phyloP scores from a whole-genome alignment of 2,797 vertebrate species.

The Rhinatrema bivittatum region DNA sequence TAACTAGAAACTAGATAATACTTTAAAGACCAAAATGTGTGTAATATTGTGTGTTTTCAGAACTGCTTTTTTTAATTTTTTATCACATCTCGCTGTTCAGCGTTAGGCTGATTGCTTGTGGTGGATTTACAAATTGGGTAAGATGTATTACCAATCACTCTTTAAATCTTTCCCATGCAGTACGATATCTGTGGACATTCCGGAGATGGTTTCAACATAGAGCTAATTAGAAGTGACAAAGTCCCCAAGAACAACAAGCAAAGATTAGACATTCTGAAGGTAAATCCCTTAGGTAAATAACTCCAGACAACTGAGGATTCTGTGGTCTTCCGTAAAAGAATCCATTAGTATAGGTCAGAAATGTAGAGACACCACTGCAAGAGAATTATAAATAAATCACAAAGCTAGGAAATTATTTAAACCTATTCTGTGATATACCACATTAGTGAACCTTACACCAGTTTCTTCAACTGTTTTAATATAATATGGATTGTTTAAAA shows the following conservation, averaged over 20 bases:
- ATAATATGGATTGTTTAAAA: no score
- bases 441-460: neutral
- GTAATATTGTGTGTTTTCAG: no score
- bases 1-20: no score
- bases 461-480: no score
- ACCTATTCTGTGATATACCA: neutral
- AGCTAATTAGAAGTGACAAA: conserved; percentile 69
- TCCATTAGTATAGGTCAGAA: neutral
- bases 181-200: conserved; percentile 91
- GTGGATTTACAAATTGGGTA: no score
- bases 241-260: conserved; percentile 86
- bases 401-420: neutral
- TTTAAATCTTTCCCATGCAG: conserved; percentile 48
- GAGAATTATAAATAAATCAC: neutral
- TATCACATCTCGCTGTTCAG: no score
- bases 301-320: neutral
- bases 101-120: no score
- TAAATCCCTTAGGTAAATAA: conserved; percentile 36
- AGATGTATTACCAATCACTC: no score
- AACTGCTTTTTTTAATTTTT: no score
- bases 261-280: conserved; percentile 88
- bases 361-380: neutral
- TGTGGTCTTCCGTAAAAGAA: neutral
- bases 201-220: conserved; percentile 80
- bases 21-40: no score